phyloP scores from a whole-genome alignment of 1,140 invertebrate genomes.

The Drosophila sturtevanti region DNA sequence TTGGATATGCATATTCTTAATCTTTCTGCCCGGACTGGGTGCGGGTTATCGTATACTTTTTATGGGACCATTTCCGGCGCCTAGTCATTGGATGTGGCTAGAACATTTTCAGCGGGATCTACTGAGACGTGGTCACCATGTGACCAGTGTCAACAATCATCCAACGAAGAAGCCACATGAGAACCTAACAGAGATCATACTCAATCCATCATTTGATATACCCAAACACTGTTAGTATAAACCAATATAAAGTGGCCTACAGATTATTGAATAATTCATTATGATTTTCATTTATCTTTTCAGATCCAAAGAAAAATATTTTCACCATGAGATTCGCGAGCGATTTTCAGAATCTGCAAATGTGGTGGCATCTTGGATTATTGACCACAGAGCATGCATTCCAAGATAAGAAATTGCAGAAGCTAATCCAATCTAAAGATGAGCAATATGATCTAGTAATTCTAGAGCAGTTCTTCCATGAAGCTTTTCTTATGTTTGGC shows the following conservation, averaged over 20 bases:
- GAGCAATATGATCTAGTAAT: slow-evolving; percentile 84
- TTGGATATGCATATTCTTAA: slow-evolving; percentile 36
- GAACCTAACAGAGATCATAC: slow-evolving; percentile 84
- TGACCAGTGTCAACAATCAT: slow-evolving; percentile 85
- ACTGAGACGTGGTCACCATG: slow-evolving; percentile 85
- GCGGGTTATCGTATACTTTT: slow-evolving; percentile 69
- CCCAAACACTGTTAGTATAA: slow-evolving; percentile 82
- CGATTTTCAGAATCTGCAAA: slow-evolving; percentile 72
- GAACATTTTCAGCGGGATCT: slow-evolving; percentile 84
- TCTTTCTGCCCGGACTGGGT: slow-evolving; percentile 23
- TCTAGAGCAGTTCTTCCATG: slow-evolving; percentile 84
- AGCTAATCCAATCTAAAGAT: slow-evolving; percentile 83
- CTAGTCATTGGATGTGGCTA: slow-evolving; percentile 84
- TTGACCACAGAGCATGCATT: slow-evolving; percentile 83
- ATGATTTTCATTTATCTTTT: background rate
- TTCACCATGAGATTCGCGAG: slow-evolving; percentile 73
- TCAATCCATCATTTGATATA: slow-evolving; percentile 84
- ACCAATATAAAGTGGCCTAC: background rate
- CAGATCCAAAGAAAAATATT: slow-evolving; percentile 78
- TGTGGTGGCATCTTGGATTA: slow-evolving; percentile 82
- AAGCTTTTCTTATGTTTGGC: slow-evolving; percentile 84
- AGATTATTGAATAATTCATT: background rate
- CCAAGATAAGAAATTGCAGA: slow-evolving; percentile 82
- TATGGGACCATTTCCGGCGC: slow-evolving; percentile 79
- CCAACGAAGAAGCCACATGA: slow-evolving; percentile 79